Percentiles rank a stretch among this genome's conserved stretches.
Conservation (phyloP, 2,888 invertebrate species). For the Ectobius pallidus region DNA sequence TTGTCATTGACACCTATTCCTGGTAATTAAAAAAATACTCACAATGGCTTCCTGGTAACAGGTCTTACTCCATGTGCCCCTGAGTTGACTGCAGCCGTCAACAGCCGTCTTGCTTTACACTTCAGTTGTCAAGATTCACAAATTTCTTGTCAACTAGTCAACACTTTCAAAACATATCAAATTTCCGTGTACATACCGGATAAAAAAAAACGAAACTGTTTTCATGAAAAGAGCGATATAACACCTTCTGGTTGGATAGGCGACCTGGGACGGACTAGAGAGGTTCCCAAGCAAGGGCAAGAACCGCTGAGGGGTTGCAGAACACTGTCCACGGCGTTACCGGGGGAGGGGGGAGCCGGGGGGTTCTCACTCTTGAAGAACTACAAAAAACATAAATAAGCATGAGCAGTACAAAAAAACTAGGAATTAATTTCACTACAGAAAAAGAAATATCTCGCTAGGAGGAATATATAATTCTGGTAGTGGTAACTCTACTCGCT, state of each 20-base stretch:
- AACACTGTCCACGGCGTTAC: background rate
- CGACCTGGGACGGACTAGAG: slow-evolving; percentile 22
- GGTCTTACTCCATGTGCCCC: too few relatives aligned
- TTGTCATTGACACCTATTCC: too few relatives aligned
- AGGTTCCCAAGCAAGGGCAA: slow-evolving; percentile 4
- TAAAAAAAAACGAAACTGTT: too few relatives aligned
- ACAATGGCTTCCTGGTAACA: too few relatives aligned
- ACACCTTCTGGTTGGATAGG: background rate
- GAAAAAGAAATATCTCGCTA: background rate
- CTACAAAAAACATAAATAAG: background rate
- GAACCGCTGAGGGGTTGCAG: slow-evolving; percentile 4
- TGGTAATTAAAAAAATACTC: too few relatives aligned
- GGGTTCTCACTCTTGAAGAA: background rate
- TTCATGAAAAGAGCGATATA: background rate
- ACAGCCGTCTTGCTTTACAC: too few relatives aligned
- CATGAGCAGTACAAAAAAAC: background rate
- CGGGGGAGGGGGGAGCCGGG: background rate
- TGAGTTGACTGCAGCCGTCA: too few relatives aligned
- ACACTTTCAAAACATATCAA: too few relatives aligned
- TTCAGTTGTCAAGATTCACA: too few relatives aligned
- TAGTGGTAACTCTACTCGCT: background rate
- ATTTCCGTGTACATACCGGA: too few relatives aligned
- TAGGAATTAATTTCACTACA: background rate
- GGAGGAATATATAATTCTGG: background rate
- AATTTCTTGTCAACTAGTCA: too few relatives aligned